Evolutionary conservation across 2,113 vertebrate species (phyloP).

Genomic region (Sylvia atricapilla): DNA sequence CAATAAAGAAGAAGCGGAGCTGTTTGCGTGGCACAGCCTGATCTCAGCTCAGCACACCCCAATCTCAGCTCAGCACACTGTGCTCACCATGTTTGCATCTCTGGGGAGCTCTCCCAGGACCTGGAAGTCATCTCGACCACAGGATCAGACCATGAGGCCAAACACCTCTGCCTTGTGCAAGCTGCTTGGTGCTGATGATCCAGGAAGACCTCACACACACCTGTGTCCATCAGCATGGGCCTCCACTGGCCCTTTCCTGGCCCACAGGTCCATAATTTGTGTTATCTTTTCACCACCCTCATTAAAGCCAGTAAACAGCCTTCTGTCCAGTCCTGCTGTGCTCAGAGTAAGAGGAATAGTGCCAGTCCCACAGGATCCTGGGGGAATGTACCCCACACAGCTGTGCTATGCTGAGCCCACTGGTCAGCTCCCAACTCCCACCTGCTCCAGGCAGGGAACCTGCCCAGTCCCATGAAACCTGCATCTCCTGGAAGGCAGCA

Average conservation of each 20-base stretch:
- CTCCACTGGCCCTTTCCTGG: fast-evolving
- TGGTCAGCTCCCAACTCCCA: background rate
- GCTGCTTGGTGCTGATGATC: background rate
- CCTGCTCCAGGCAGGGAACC: background rate
- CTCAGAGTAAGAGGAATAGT: background rate
- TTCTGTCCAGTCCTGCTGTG: background rate
- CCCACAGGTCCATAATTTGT: background rate
- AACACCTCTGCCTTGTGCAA: background rate
- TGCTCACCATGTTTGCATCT: background rate
- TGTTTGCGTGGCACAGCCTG: fast-evolving
- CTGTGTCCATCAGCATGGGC: background rate
- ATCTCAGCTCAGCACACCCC: background rate
- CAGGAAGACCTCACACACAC: fast-evolving
- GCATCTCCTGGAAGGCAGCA: background rate
- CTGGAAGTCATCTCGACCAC: background rate
- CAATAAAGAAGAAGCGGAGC: background rate
- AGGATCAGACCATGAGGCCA: background rate
- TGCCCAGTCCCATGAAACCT: background rate
- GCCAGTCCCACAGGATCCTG: fast-evolving
- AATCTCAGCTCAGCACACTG: fast-evolving
- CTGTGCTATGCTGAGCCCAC: background rate
- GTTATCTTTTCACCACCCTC: background rate
- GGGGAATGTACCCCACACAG: fast-evolving
- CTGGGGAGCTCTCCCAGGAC: background rate
- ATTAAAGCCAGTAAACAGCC: background rate